Evolutionary conservation across 2,888 invertebrate genomes (phyloP).

Genomic region (Barypeithes pellucidus): DNA sequence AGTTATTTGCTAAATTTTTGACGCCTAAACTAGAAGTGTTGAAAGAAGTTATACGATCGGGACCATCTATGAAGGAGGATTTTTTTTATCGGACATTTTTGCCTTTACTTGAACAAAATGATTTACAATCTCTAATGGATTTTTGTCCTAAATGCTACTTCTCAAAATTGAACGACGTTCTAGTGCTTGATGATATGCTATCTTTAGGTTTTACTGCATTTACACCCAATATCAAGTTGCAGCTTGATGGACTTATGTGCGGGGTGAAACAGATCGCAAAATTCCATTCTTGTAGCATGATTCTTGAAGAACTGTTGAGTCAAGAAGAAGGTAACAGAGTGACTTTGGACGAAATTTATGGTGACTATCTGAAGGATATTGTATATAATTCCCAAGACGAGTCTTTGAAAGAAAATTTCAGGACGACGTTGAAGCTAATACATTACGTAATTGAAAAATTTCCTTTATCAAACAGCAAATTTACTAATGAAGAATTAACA

Average conservation of each 20-base stretch:
- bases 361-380: slow-evolving; percentile 54
- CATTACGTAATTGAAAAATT: slow-evolving; percentile 29
- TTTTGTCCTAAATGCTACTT: slow-evolving; percentile 66
- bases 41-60: slow-evolving; percentile 48
- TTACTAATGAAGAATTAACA: not conserved
- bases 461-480: too few species aligned
- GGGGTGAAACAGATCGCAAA: slow-evolving; percentile 60
- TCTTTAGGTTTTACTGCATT: slow-evolving; percentile 47
- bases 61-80: slow-evolving; percentile 59
- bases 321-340: slow-evolving; percentile 54
- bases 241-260: slow-evolving; percentile 57
- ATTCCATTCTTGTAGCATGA: slow-evolving; percentile 63
- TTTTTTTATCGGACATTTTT: slow-evolving; percentile 69
- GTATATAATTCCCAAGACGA: not conserved
- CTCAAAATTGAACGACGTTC: slow-evolving; percentile 61
- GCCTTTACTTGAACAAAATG: slow-evolving; percentile 63
- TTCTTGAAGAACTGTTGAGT: slow-evolving; percentile 61
- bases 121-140: slow-evolving; percentile 55
- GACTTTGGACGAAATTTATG: slow-evolving; percentile 61
- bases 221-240: slow-evolving; percentile 39
- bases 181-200: slow-evolving; percentile 69
- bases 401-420: too few species aligned
- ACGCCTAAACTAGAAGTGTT: slow-evolving; percentile 47
- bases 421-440: not conserved
- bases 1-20: slow-evolving; percentile 48